Base-by-base conservation (phyloP, 1,140 invertebrate genomes). In the Gryon sp. region DNA sequence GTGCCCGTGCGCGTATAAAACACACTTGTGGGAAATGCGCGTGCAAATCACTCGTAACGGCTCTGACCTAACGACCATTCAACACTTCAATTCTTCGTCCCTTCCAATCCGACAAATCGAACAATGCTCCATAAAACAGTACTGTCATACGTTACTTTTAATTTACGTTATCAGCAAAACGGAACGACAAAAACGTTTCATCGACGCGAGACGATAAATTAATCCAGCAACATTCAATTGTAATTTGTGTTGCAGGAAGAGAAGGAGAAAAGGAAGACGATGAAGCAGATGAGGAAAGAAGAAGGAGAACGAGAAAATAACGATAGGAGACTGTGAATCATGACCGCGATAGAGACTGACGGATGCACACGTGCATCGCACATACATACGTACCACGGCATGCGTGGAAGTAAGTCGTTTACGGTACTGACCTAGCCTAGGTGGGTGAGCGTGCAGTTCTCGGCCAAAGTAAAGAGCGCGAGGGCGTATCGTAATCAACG, bases 401-500 rank as follows among this genome's bases (percentile, higher is more conserved):
- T 76, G 65, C 65, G 74, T 76, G 65, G 65, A 76, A 70, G 59
- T 70, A 70, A 76, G 66, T 70, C 74, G 74, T 76, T 70, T 76
- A 73, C 74, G 74, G 74, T 77, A 78, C 69, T 74, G 69, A 78
- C 76, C 76, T 74, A 78, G 70, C 55, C 62, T 70, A 66, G 57
- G 63, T 55, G 69, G 62, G 53, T 62, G 74, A 70, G 66, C 62
- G 74, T 77, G 66, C 74, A 66, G 43, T 41, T 62, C 69, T 62
- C 48, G 38, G 14, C 45, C 55, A 52, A 53, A 57, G 24, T 24
- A 55, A 52, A 53, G 60, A 43, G 66, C 63, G 70, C 76, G 72
- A 83, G 79, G 82, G 82, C 80, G 82, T 86, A 86, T 85, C 78
- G 82, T 81, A 85, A 84, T 83, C 82, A 84, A 78, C 80, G 77